phyloP scores from a whole-genome alignment of 2,113 vertebrate species.

The Dromaius novaehollandiae region DNA sequence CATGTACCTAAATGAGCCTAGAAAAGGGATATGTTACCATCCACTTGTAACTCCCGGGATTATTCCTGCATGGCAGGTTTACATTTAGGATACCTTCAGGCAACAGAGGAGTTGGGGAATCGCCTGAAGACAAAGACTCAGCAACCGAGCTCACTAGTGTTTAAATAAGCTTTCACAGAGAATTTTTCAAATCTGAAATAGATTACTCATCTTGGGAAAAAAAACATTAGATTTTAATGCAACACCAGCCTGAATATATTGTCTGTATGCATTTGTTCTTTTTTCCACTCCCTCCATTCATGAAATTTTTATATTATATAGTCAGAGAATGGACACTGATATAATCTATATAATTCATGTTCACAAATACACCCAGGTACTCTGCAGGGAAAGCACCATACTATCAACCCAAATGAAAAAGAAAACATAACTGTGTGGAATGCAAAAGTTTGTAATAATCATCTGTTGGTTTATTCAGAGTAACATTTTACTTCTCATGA shows the following conservation, averaged over 20 bases:
- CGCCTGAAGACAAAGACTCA: not conserved
- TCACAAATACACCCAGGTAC: not conserved
- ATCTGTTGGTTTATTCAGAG: slow-evolving; percentile 15
- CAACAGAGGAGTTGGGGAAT: not conserved
- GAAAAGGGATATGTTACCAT: not conserved
- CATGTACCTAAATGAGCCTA: fast-evolving
- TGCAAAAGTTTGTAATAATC: not conserved
- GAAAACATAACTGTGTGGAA: not conserved
- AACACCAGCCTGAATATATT: not conserved
- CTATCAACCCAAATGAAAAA: not conserved
- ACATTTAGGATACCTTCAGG: slow-evolving; percentile 7
- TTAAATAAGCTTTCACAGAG: not conserved
- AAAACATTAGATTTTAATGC: too few relatives aligned
- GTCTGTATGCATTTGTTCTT: not conserved
- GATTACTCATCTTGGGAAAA: not conserved
- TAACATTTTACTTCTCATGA: not conserved
- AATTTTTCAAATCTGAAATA: not conserved
- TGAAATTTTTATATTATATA: not conserved
- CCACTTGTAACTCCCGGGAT: not conserved
- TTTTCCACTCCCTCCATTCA: not conserved
- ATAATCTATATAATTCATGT: not conserved
- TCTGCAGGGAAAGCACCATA: not conserved
- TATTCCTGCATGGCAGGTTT: not conserved
- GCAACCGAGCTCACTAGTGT: not conserved
- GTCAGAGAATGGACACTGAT: not conserved